Conservation (phyloP, 2,113 vertebrate genomes). For the Limanda limanda region DNA sequence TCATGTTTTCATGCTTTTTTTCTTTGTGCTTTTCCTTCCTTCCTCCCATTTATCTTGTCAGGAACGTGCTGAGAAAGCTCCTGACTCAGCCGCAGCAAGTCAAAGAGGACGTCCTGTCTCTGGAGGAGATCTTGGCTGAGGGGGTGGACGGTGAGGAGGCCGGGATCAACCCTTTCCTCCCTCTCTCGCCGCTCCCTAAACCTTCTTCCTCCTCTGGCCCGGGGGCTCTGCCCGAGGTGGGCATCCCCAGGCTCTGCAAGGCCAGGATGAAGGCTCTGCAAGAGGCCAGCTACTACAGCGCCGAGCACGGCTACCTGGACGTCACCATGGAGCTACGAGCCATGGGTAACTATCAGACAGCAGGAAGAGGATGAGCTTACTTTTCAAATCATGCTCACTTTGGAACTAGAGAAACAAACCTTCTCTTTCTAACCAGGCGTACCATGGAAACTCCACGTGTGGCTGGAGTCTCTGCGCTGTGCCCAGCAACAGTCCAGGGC, state of each 20-base stretch:
- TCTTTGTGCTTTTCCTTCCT: slow-evolving; percentile 11
- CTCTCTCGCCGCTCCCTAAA: slow-evolving; percentile 60
- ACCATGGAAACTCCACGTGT: slow-evolving; percentile 96
- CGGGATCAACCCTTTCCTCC: slow-evolving; percentile 73
- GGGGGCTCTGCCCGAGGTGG: slow-evolving; percentile 78
- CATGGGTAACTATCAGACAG: slow-evolving; percentile 82
- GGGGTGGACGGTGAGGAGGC: slow-evolving; percentile 88
- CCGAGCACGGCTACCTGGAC: slow-evolving; percentile 95
- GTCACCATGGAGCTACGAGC: slow-evolving; percentile 97
- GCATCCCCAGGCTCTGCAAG: slow-evolving; percentile 87
- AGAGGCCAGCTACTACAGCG: slow-evolving; percentile 97
- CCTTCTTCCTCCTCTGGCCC: slow-evolving; percentile 72
- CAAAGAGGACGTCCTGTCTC: slow-evolving; percentile 93
- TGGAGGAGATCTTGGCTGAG: slow-evolving; percentile 97
- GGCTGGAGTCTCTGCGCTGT: slow-evolving; percentile 93
- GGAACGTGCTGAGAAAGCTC: slow-evolving; percentile 96
- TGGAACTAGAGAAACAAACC: neutral
- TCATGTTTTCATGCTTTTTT: slow-evolving; percentile 13
- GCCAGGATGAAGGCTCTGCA: slow-evolving; percentile 94
- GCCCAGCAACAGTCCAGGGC: slow-evolving; percentile 91
- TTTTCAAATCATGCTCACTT: neutral
- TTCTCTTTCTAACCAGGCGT: slow-evolving; percentile 83
- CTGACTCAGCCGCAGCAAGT: slow-evolving; percentile 93
- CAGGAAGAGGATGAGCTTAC: neutral
- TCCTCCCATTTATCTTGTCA: slow-evolving; percentile 64